Conservation (phyloP, 1,140 invertebrate species). For the Coenobita brevimanus region DNA sequence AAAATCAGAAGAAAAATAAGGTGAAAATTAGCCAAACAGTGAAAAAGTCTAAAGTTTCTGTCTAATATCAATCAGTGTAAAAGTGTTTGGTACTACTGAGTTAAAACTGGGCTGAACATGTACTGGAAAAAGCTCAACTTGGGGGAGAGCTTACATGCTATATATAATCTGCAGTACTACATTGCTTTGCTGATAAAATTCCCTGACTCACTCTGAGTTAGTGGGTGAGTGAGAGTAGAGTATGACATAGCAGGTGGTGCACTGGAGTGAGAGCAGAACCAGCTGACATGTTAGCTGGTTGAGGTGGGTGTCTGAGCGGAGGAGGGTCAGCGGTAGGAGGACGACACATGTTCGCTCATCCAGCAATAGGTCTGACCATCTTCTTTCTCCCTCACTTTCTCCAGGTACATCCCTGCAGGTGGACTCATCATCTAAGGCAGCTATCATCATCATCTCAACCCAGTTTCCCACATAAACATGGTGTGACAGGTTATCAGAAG, state of each 20-base stretch:
- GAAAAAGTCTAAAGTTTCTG: no score
- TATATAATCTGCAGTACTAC: background rate
- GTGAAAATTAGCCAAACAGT: no score
- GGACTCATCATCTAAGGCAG: no score
- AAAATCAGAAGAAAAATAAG: no score
- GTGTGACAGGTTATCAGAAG: no score
- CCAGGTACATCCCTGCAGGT: constrained; percentile 21
- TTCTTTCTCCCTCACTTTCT: background rate
- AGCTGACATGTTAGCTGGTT: constrained; percentile 39
- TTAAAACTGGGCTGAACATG: no score
- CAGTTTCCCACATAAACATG: no score
- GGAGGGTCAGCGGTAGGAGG: constrained; percentile 28
- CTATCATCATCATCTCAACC: no score
- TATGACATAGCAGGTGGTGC: constrained; percentile 44
- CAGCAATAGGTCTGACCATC: constrained; percentile 40
- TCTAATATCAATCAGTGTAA: no score
- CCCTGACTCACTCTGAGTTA: constrained; percentile 27
- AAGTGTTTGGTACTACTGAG: no score
- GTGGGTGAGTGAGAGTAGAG: constrained; percentile 24
- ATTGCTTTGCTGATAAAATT: no score
- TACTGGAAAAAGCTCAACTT: background rate
- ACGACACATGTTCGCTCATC: constrained; percentile 41
- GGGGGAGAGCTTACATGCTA: background rate
- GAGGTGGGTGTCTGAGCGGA: constrained; percentile 26
- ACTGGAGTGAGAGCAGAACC: constrained; percentile 52